Percentiles rank a stretch among this genome's conserved stretches.
Evolutionary conservation across 2,797 vertebrate species (phyloP).

Genomic region (Anguilla marmorata): DNA sequence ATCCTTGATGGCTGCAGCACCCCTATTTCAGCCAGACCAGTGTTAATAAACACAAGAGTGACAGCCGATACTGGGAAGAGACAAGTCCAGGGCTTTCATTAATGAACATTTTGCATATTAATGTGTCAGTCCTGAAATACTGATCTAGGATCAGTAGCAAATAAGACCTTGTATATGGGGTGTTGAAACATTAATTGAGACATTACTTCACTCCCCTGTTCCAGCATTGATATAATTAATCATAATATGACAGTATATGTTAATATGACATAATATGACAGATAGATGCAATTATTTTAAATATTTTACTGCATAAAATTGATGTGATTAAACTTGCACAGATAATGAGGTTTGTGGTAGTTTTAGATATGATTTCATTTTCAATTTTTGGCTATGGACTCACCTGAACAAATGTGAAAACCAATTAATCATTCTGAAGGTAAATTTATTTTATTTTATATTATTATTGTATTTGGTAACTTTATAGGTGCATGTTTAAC

Average conservation of each 20-base stretch:
- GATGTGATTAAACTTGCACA: neutral
- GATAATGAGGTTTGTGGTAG: neutral
- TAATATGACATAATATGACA: neutral
- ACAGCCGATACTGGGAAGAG: too few relatives aligned
- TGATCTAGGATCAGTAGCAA: neutral
- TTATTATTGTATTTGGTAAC: neutral
- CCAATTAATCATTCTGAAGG: neutral
- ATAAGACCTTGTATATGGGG: neutral
- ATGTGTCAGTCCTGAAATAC: constrained; percentile 4
- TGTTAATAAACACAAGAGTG: too few relatives aligned
- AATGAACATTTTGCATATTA: neutral
- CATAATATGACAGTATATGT: neutral
- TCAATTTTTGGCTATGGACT: neutral
- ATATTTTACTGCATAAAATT: neutral
- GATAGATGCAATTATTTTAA: neutral
- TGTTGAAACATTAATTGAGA: neutral
- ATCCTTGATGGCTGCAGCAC: too few relatives aligned
- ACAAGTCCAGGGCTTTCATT: too few relatives aligned
- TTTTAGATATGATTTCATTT: too few relatives aligned
- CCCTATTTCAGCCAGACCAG: too few relatives aligned
- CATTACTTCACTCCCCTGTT: neutral
- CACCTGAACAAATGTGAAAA: neutral
- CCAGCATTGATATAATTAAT: neutral
- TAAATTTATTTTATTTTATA: neutral
- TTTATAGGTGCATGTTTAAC: too few relatives aligned